Base-by-base conservation (phyloP, 2,113 vertebrate species). In the Podarcis cretensis region DNA sequence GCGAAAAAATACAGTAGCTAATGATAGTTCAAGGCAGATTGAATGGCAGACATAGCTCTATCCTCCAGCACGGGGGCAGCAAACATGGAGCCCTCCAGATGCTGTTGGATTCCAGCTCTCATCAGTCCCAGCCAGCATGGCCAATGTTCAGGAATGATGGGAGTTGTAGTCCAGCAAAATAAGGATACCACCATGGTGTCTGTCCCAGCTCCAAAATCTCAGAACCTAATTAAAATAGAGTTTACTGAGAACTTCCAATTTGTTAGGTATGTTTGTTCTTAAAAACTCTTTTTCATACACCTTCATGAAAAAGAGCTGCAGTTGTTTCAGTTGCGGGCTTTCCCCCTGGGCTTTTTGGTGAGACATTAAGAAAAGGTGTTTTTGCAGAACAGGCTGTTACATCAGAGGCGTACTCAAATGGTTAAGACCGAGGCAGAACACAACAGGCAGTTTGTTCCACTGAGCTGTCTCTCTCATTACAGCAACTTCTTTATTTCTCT, bases 371-470 rank as follows among this genome's bases (percentile, higher is more conserved):
- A 95, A 93, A 95, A 94, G 85, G 48, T 88, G 91, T 23, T 65
- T 65, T 48, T 92, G 69, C 86, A 10, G 2, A 94, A 93, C 92
- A 68, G 90, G 92, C 43, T 94, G 88, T 90, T 54, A 48, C 94
- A 85, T 96, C 96, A 88, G 93, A 89, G 89, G 89, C 93, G 89
- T 75, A 77, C 90, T 90, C 75, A 90, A 92, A 96, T 0, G 2
- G 94, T 96, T 95, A 96, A 96, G 86, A 85, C 81, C 89, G 92
- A 93, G 65, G 27, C 87, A 92, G 86, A 95, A 89, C 84, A 83
- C 91, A 93, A 94, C 82, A 86, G 90, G 68, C 81, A 87, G 88
- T 54, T 76, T 81, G 81, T 90, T 94, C 86, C 83, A 90, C 66
- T 81, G 79, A 83, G 63, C 89, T 92, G 87, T 89, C 94, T 95